These are phyloP conservation scores for Oryzaephilus surinamensis DNA, from an alignment of 1,140 invertebrate genomes.

Conservation along the genomic window DNA sequence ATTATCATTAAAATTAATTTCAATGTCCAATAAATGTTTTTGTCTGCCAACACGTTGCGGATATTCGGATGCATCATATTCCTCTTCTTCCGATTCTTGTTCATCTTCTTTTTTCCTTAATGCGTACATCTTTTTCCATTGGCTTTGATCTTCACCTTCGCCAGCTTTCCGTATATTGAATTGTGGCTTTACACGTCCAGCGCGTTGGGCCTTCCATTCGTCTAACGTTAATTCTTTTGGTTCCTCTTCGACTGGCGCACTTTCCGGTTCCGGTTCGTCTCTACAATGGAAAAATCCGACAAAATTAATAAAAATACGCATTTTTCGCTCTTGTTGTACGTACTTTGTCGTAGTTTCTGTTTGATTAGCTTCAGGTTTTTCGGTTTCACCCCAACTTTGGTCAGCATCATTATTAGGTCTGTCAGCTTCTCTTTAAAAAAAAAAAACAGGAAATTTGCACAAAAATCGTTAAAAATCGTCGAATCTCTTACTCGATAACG, in stretches of 20 bases:
- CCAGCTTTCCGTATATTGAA: constrained; percentile 86
- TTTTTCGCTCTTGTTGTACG: too few relatives aligned
- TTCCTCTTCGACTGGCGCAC: constrained; percentile 57
- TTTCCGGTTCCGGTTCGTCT: constrained; percentile 38
- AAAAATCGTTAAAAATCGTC: background rate
- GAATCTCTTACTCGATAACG: constrained; percentile 63
- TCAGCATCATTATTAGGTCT: constrained; percentile 27
- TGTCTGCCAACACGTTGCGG: constrained; percentile 78
- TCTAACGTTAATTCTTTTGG: constrained; percentile 74
- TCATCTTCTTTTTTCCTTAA: constrained; percentile 72
- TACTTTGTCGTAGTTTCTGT: too few relatives aligned
- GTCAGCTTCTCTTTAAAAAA: constrained; percentile 27
- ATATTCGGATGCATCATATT: constrained; percentile 71
- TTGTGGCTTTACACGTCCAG: constrained; percentile 63
- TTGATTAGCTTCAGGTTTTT: constrained; percentile 39
- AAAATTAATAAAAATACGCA: too few relatives aligned
- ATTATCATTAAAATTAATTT: constrained; percentile 79
- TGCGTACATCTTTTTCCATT: constrained; percentile 88
- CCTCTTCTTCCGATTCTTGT: constrained; percentile 44
- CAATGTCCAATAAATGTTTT: constrained; percentile 78
- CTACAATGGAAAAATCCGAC: constrained; percentile 18
- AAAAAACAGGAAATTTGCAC: constrained; percentile 14
- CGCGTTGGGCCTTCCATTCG: constrained; percentile 75
- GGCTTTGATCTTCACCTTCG: constrained; percentile 79
- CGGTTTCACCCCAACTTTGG: constrained; percentile 36